Evolutionary conservation across 92 coral and sea anemone genomes (phyloP), one percentile per base, ranked within the genome.

Genomic region (Phymanthus crucifer): DNA sequence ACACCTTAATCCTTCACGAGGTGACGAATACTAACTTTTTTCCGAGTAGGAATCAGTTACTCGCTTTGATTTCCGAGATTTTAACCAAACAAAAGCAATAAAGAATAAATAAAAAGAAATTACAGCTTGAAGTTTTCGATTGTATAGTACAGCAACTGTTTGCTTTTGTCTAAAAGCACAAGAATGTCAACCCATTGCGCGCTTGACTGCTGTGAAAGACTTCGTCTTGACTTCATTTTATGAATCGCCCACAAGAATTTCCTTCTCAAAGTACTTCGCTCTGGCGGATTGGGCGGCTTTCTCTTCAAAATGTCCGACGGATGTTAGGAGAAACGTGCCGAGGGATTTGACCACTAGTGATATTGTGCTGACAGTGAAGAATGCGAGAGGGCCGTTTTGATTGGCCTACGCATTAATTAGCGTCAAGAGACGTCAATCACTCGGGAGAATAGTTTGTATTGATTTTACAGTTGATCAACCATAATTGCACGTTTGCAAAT

Each of bases 371-470:
- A 92, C 91, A 92, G 48, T 78, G 48, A 73, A 94, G 97, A 92
- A 92, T 92, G 97, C 89, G 80, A 64, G 68, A 71, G 27, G 73
- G 56, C 74, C 84, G 74, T 58, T 90, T 81, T 92, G 97, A 92
- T 92, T 92, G 97, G 97, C 80, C 79, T 79, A 88, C 43, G 92
- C 92, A 87, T 92, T 85, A 90, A 90, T 92, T 82, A 87, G 82
- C 88, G 87, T 89, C 87, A 72, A 76, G 56, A 77, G 72, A 77
- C 87, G 94, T 90, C 94, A 90, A 92, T 90, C 94, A 90, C 29
- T 73, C 46, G 56, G 71, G 48, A 80, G 86, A 89, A 86, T 80
- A 84, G 97, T 74, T 90, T 92, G 92, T 92, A 87, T 92, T 92
- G 91, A 90, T 90, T 92, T 90, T 92, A 72, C 85, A 84, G 94